These are phyloP conservation scores for Pongo abelii DNA, from an alignment of 2,113 vertebrate species.

Conservation along the genomic window DNA sequence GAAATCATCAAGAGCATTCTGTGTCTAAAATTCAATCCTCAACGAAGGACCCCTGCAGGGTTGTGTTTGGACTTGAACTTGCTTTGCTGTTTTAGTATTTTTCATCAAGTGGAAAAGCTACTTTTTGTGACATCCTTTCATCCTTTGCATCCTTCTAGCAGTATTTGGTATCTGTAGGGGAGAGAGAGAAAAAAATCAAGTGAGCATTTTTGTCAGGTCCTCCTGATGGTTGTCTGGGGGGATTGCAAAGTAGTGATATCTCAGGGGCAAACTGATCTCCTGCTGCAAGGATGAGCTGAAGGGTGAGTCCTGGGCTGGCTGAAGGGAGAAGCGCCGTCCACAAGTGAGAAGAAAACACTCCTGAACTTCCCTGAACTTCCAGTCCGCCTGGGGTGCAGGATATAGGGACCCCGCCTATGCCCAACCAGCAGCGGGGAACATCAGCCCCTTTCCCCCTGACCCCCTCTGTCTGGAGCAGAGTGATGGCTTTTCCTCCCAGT, in stretches of 20 bases:
- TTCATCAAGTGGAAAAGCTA: background rate
- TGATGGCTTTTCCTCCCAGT: background rate
- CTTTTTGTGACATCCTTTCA: background rate
- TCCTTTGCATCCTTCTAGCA: background rate
- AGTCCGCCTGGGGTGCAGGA: background rate
- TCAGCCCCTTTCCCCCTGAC: background rate
- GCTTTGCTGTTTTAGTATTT: no score
- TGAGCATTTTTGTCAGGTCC: fast-evolving
- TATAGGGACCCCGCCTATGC: no score
- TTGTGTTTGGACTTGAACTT: no score
- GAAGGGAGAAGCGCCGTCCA: background rate
- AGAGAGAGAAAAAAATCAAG: background rate
- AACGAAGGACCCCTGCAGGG: no score
- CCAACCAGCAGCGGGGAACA: no score
- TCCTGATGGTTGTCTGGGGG: background rate
- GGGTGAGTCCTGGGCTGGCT: no score
- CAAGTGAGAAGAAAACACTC: background rate
- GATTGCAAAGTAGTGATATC: no score
- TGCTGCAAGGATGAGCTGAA: background rate
- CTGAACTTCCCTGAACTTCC: no score
- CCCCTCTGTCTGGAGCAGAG: no score
- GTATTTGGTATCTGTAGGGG: background rate
- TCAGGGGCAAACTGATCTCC: background rate
- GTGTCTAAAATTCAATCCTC: no score
- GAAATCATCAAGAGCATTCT: background rate